Percentiles rank a stretch among this genome's conserved stretches.
phyloP scores from a whole-genome alignment of 64 coral and sea anemone species.

The Acropora yongei region DNA sequence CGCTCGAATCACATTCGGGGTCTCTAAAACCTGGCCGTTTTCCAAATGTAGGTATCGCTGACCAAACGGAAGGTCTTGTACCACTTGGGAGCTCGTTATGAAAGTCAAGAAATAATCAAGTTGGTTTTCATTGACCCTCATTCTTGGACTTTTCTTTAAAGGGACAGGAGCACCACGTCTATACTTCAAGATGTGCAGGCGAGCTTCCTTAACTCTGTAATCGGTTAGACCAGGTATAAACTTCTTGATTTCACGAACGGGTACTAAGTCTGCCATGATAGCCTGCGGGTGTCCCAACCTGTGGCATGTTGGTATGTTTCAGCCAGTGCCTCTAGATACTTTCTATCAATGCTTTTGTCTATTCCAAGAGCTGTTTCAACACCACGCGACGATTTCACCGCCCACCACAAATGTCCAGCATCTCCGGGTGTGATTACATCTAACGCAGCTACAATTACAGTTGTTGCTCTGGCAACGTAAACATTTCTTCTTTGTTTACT shows the following conservation, averaged over 20 bases:
- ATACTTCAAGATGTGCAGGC: slow-evolving; percentile 7
- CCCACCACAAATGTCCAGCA: slow-evolving; percentile 50
- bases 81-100: slow-evolving; percentile 36
- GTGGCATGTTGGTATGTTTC: slow-evolving; percentile 51
- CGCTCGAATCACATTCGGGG: slow-evolving; percentile 17
- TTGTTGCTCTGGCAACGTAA: slow-evolving; percentile 3
- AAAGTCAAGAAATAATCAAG: slow-evolving; percentile 56
- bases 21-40: slow-evolving; percentile 22
- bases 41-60: slow-evolving; percentile 6
- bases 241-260: slow-evolving; percentile 24
- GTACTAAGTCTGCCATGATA: slow-evolving; percentile 42
- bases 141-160: slow-evolving; percentile 24
- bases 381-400: slow-evolving; percentile 4
- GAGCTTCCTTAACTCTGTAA: slow-evolving; percentile 33
- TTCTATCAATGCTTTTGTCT: neutral
- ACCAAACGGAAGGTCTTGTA: slow-evolving; percentile 38
- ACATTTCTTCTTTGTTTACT: slow-evolving; percentile 11
- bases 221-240: slow-evolving; percentile 55
- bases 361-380: slow-evolving; percentile 38
- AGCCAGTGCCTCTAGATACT: slow-evolving; percentile 41
- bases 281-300: slow-evolving; percentile 50
- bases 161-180: slow-evolving; percentile 44
- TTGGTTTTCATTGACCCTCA: slow-evolving; percentile 27
- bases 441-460: slow-evolving; percentile 31
- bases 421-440: slow-evolving; percentile 48